Conservation (phyloP, 2,888 invertebrate species). For the Drosophila pegasa region DNA sequence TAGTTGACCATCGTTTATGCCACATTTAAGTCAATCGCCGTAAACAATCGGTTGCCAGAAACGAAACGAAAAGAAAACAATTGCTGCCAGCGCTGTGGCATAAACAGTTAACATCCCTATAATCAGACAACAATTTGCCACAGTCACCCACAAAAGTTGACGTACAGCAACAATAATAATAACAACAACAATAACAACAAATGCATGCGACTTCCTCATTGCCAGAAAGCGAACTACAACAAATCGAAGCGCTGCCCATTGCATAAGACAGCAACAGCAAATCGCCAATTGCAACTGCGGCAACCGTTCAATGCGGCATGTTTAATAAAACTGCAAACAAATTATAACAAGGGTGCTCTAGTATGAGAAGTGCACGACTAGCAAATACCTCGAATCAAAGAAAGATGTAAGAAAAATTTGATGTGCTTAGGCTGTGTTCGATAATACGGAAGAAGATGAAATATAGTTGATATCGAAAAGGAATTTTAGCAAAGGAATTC, state of each 20-base stretch:
- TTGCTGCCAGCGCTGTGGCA: slow-evolving; percentile 35
- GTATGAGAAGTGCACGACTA: background rate
- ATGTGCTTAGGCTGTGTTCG: background rate
- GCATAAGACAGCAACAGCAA: slow-evolving; percentile 53
- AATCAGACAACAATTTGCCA: slow-evolving; percentile 71
- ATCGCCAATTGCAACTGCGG: slow-evolving; percentile 33
- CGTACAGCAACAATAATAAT: background rate
- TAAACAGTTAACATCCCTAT: slow-evolving; percentile 58
- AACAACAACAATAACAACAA: background rate
- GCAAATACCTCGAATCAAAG: background rate
- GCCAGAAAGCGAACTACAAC: slow-evolving; percentile 35
- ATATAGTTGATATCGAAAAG: background rate
- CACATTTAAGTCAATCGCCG: slow-evolving; percentile 48
- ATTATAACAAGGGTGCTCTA: slow-evolving; percentile 10
- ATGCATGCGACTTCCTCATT: slow-evolving; percentile 64
- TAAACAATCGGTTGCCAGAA: slow-evolving; percentile 13
- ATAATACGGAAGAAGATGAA: background rate
- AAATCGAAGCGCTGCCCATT: slow-evolving; percentile 48
- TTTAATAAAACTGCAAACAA: slow-evolving; percentile 23
- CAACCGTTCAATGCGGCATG: slow-evolving; percentile 42
- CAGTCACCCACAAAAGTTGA: slow-evolving; percentile 69
- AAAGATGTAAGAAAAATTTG: background rate
- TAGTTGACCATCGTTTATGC: slow-evolving; percentile 43
- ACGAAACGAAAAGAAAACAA: slow-evolving; percentile 2
- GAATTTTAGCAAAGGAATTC: background rate